Percentiles rank a stretch among this genome's conserved stretches.
Evolutionary conservation across 2,888 invertebrate genomes (phyloP).

Genomic region (Hypena proboscidalis): DNA sequence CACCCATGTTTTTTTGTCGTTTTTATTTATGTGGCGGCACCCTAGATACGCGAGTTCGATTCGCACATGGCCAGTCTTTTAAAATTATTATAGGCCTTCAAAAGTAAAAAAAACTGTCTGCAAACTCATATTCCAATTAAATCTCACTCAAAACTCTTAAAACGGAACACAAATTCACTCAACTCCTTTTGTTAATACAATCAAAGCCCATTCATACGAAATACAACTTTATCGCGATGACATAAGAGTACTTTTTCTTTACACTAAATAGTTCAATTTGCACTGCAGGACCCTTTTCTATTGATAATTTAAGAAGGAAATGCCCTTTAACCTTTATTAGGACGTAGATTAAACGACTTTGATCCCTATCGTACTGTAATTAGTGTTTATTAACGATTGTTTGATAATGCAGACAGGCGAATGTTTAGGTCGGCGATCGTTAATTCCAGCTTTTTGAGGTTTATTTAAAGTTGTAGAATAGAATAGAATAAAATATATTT

Average conservation of each 20-base stretch:
- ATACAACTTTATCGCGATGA: background rate
- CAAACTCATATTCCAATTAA: slow-evolving; percentile 1
- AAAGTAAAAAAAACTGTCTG: background rate
- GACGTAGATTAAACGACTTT: slow-evolving; percentile 3
- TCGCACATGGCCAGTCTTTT: too few species aligned
- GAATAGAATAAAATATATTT: too few species aligned
- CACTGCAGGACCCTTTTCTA: slow-evolving; percentile 52
- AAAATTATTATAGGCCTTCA: too few species aligned
- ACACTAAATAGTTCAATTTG: slow-evolving; percentile 26
- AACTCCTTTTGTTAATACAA: background rate
- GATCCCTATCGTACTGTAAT: background rate
- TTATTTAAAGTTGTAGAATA: too few species aligned
- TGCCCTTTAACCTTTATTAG: slow-evolving; percentile 17
- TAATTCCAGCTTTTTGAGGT: too few species aligned
- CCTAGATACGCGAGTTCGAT: too few species aligned
- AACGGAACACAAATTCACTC: background rate
- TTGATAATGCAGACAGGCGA: background rate
- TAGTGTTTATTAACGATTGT: background rate
- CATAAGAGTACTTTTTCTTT: slow-evolving; percentile 5
- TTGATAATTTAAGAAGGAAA: slow-evolving; percentile 55
- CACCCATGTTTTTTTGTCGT: too few species aligned
- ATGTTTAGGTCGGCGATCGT: too few species aligned
- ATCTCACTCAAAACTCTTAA: background rate
- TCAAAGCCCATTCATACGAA: background rate
- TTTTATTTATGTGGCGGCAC: too few species aligned